Conservation (phyloP, 2,797 vertebrate species). For the Adelosebastes latens region DNA sequence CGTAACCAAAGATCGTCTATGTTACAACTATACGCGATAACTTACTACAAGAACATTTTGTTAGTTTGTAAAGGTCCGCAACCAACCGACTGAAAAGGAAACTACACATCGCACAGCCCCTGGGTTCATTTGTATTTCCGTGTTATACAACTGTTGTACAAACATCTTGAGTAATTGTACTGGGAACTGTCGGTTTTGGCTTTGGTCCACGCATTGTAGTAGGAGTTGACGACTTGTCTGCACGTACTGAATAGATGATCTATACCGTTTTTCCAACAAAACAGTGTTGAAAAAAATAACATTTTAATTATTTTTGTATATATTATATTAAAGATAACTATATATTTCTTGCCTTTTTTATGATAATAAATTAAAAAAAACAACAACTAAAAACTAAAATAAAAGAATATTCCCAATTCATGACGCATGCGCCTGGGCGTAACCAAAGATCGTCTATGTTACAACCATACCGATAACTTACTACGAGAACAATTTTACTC, state of each 20-base stretch:
- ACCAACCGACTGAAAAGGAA: background rate
- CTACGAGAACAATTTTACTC: no score
- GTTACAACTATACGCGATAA: background rate
- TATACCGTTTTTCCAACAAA: background rate
- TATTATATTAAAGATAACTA: fast-evolving
- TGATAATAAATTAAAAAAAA: no score
- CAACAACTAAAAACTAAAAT: no score
- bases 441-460: no score
- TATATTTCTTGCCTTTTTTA: background rate
- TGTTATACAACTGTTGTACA: no score
- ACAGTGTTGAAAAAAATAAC: no score
- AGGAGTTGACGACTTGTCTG: background rate
- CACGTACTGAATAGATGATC: slow-evolving; percentile 2
- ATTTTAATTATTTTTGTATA: fast-evolving
- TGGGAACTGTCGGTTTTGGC: background rate
- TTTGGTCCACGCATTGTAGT: background rate
- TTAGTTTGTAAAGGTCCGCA: background rate
- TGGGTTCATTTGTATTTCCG: fast-evolving
- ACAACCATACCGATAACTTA: no score
- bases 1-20: slow-evolving; percentile 59
- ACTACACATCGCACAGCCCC: fast-evolving
- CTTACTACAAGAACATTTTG: fast-evolving
- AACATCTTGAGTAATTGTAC: background rate
- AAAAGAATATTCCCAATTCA: background rate
- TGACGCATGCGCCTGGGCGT: no score